Base-by-base conservation (phyloP, 92 coral and sea anemone genomes). In the Siderastrea radians region DNA sequence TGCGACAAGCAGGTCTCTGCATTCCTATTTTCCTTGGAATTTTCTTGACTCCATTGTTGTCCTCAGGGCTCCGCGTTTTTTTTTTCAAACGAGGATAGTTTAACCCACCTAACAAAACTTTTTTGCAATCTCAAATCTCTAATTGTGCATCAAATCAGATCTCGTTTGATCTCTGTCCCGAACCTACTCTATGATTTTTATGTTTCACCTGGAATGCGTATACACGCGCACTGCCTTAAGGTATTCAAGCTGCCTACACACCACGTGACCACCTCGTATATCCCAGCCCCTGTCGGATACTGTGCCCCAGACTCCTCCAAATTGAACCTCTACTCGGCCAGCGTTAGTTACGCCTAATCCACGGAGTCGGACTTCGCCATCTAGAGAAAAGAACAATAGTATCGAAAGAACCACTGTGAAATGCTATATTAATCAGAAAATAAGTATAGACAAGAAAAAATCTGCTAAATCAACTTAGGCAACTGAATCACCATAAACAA, bases 221-320 rank as follows among this genome's bases (percentile, higher is more conserved):
- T 61, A 69, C n/a, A 81, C 83, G 10, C 83, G 69, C 65, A 68
- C 87, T 3, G 92, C 92, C 55, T 67, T 84, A 69, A 75, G 79
- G 59, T 77, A 88, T 66, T 92, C 95, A 53, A 88, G 93, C 62
- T 78, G 92, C 45, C 90, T 84, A 67, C 95, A 92, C 8, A 90
- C 90, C 52, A 92, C 95, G 70, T 86, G 82, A 72, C 72, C 85
- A 47, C 71, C 88, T 6, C 80, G 75, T 47, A 70, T 16, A 58
- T 68, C 88, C 94, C 94, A 91, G 50, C 67, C 81, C 26, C 46
- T 73, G 43, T 89, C 64, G 14, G 91, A 91, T 54, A 91, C 89
- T 16, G 68, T 54, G 71, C 94, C 94, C 88, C 88, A 77, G 48
- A 72, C 26, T 50, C 88, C 80, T 51, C 89, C 67, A 47, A 86